Percentiles rank a stretch among this genome's conserved stretches.
phyloP scores from a whole-genome alignment of 2,888 invertebrate genomes.

The Antitype chi region DNA sequence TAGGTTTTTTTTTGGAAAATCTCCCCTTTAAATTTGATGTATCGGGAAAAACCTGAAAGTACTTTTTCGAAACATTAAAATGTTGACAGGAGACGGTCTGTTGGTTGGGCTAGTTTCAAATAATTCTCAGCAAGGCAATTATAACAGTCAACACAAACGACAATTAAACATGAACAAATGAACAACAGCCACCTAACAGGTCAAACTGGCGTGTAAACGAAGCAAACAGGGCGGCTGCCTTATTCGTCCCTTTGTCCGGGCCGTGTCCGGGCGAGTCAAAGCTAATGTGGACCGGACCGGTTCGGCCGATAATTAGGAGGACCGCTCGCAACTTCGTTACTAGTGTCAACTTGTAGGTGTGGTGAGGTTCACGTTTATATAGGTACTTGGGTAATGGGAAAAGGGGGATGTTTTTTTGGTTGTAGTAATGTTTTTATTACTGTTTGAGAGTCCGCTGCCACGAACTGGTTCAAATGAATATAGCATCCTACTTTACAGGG shows the following conservation, averaged over 20 bases:
- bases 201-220: slow-evolving; percentile 50
- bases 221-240: slow-evolving; percentile 46
- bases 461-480: not conserved
- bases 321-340: slow-evolving; percentile 58
- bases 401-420: not conserved
- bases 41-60: too few species aligned
- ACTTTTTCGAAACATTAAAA: not conserved
- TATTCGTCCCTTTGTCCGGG: slow-evolving; percentile 57
- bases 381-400: not conserved
- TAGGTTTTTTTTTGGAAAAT: too few species aligned
- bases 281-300: slow-evolving; percentile 67
- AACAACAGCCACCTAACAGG: slow-evolving; percentile 49
- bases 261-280: slow-evolving; percentile 55
- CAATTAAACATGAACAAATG: slow-evolving; percentile 55
- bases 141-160: slow-evolving; percentile 18
- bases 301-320: slow-evolving; percentile 69
- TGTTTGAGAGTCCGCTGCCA: not conserved
- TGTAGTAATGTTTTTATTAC: not conserved
- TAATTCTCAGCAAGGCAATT: not conserved
- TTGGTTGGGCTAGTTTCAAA: not conserved
- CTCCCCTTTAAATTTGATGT: too few species aligned
- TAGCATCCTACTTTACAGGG: not conserved
- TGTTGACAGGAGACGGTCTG: not conserved
- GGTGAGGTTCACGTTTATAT: not conserved
- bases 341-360: slow-evolving; percentile 43